These are phyloP conservation scores for Chrysodeixis includens DNA, from an alignment of 2,888 invertebrate genomes.

Conservation along the genomic window DNA sequence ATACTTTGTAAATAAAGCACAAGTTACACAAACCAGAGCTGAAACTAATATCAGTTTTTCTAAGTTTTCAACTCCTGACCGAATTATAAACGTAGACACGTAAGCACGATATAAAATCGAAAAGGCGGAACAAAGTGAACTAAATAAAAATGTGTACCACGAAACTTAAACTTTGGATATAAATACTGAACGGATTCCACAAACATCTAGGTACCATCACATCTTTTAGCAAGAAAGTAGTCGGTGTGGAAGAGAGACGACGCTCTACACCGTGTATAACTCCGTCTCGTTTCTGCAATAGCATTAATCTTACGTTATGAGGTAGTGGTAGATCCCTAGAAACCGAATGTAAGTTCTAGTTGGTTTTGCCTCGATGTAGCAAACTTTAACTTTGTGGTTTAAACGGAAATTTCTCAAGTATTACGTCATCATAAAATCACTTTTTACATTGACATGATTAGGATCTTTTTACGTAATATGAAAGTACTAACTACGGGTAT, in stretches of 20 bases:
- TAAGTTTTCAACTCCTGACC: slow-evolving; percentile 14
- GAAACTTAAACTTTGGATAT: slow-evolving; percentile 23
- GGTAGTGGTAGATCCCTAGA: background rate
- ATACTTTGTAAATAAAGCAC: background rate
- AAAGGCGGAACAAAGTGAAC: slow-evolving; percentile 20
- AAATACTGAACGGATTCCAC: slow-evolving; percentile 35
- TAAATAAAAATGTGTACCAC: slow-evolving; percentile 21
- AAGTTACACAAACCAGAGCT: slow-evolving; percentile 4
- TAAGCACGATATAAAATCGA: slow-evolving; percentile 24
- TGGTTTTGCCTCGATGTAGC: slow-evolving; percentile 23
- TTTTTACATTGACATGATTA: slow-evolving; percentile 23
- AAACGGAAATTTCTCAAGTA: slow-evolving; percentile 37
- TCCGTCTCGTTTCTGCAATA: too few species aligned
- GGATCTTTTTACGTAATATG: slow-evolving; percentile 18
- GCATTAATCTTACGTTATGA: too few species aligned
- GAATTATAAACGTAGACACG: background rate
- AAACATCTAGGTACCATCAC: too few species aligned
- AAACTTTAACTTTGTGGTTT: slow-evolving; percentile 30
- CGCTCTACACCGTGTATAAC: too few species aligned
- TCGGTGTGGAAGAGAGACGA: too few species aligned
- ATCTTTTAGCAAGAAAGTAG: too few species aligned
- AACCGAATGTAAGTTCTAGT: slow-evolving; percentile 42
- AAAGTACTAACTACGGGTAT: background rate
- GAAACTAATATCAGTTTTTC: slow-evolving; percentile 8
- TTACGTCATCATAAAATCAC: slow-evolving; percentile 35